Base-by-base conservation (phyloP, 2,888 invertebrate genomes). In the Apamea anceps region DNA sequence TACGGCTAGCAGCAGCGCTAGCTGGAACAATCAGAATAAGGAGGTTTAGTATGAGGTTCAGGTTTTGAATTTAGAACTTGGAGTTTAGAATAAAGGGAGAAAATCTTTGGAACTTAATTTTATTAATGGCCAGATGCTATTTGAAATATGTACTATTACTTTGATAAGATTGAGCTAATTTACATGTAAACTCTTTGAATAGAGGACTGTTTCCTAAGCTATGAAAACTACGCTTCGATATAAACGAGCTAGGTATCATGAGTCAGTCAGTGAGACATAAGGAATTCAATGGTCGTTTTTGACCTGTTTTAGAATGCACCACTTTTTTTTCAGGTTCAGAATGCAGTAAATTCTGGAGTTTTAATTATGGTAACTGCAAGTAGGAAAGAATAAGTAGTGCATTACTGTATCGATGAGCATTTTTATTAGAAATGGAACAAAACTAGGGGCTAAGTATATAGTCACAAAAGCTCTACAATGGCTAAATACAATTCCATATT, bases 1-100 rank as follows among this genome's bases (percentile, higher is more conserved):
- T 89, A 98, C 98, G 65, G 97, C 93, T 80, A 97, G 95, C 97
- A 98, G 97, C 37, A 97, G 96, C 51, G 97, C 94, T 90, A 98
- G 97, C 98, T 98, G 97, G 13, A 96, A 97, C 92, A 95, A 95
- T 0, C 15, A 88, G 87, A 87, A 89, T n/a, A 74, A 15, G 10
- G 13, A 79, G 1, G 80, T 79, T 82, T 84, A 82, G 21, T 70
- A 66, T 25, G 0, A 42, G 0, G 3, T 68, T 63, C 28, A 72
- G 6, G n/a, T 1, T 15, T 72, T 63, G n/a, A 77, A 72, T 63
- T 66, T 51, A n/a, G 60, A 71, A 82, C 12, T 12, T 15, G 13
- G 4, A 28, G n/a, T 28, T 28, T 5, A 37, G 6, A 32, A 32
- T 63, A 63, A 57, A 25, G n/a, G 1, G 1, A 63, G 37, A 15